Conservation (phyloP, 2,113 vertebrate genomes). For the Willisornis vidua region DNA sequence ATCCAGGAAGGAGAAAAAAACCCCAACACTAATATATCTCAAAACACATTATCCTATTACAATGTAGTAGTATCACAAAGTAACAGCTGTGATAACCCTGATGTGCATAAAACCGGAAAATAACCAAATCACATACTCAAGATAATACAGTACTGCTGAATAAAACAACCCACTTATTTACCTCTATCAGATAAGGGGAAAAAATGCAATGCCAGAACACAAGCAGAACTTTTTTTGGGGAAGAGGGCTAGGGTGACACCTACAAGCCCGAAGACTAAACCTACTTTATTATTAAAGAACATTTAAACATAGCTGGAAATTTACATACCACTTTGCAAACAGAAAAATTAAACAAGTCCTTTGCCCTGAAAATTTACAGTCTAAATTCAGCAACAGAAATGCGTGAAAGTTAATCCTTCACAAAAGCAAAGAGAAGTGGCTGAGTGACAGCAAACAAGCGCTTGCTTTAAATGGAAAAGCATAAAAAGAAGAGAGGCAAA, state of each 20-base stretch:
- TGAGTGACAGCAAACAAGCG: background rate
- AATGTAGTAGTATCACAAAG: background rate
- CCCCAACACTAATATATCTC: background rate
- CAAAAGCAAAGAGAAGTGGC: background rate
- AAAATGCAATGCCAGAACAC: background rate
- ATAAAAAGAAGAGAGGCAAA: background rate
- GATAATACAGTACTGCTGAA: slow-evolving; percentile 23
- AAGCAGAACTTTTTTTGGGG: background rate
- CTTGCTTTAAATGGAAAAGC: background rate
- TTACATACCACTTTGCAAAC: background rate
- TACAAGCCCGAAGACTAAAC: background rate
- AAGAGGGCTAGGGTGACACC: background rate
- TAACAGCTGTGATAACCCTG: slow-evolving; percentile 42
- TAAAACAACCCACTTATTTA: slow-evolving; percentile 38
- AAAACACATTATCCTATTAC: slow-evolving; percentile 42
- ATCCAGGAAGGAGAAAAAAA: background rate
- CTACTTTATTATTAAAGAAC: background rate
- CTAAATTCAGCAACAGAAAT: background rate
- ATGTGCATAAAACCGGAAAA: slow-evolving; percentile 28
- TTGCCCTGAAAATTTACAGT: background rate
- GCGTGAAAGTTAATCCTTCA: background rate
- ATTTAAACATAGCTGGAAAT: background rate
- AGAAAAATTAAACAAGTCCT: background rate
- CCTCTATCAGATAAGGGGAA: background rate
- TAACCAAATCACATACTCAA: slow-evolving; percentile 26